A percentile compares a stretch with the other conserved stretches of the same genome.
Conservation (phyloP, 1,140 invertebrate species). For the Drosophila insularis region DNA sequence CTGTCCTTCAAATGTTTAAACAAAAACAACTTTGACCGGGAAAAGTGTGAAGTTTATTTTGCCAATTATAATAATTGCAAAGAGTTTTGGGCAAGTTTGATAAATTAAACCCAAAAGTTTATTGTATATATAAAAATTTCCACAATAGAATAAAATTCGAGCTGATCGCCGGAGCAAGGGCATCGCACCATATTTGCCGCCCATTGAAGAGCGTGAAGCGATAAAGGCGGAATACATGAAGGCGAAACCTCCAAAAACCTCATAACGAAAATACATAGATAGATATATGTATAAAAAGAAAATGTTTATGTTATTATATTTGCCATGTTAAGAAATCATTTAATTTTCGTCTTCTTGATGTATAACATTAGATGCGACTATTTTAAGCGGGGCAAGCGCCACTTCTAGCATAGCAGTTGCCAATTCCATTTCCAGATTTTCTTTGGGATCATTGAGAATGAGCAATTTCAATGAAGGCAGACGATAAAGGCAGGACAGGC, state of each 20-base stretch:
- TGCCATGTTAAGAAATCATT: constrained; percentile 23
- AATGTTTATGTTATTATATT: constrained; percentile 16
- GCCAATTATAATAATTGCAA: constrained; percentile 87
- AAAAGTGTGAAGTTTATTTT: constrained; percentile 85
- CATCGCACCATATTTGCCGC: constrained; percentile 69
- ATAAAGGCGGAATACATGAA: constrained; percentile 80
- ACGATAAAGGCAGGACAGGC: constrained; percentile 87
- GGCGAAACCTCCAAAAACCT: constrained; percentile 49
- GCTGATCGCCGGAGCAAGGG: constrained; percentile 68
- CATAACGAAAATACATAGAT: constrained; percentile 28
- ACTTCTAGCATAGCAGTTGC: constrained; percentile 85
- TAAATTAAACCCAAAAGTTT: constrained; percentile 9
- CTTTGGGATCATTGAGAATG: constrained; percentile 83
- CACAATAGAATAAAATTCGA: constrained; percentile 69
- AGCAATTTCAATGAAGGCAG: constrained; percentile 84
- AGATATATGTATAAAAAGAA: background rate
- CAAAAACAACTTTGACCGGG: constrained; percentile 85
- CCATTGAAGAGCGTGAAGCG: constrained; percentile 63
- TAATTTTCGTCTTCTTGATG: constrained; percentile 41
- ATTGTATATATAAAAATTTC: background rate
- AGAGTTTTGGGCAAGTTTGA: constrained; percentile 85
- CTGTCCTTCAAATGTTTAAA: constrained; percentile 85
- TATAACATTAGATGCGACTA: constrained; percentile 62
- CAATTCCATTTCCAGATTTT: constrained; percentile 84
- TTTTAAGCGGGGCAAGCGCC: constrained; percentile 75